Percentiles rank a stretch among this genome's conserved stretches.
phyloP scores from a whole-genome alignment of 2,113 vertebrate species.

The Nycticorax nycticorax region DNA sequence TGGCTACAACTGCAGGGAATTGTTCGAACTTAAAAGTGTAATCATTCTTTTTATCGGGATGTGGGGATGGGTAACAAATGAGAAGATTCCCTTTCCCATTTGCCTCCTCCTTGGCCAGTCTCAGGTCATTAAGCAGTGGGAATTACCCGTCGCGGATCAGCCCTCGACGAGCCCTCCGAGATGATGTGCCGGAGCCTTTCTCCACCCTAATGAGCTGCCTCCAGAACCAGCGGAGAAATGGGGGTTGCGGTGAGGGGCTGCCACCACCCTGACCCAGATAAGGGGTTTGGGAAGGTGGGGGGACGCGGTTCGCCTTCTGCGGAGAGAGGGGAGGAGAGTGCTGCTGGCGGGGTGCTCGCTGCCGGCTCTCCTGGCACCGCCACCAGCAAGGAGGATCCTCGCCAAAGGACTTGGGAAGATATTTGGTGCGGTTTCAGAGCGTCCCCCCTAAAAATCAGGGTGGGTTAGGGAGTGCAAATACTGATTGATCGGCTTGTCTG shows the following conservation, averaged over 20 bases:
- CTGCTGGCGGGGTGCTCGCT: neutral
- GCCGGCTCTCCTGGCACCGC: neutral
- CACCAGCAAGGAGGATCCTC: neutral
- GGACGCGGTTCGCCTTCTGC: neutral
- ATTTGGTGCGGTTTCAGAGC: neutral
- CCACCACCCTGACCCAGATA: slow-evolving; percentile 37
- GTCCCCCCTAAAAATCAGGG: neutral
- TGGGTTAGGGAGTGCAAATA: neutral
- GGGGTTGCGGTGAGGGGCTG: neutral
- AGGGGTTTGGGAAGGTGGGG: slow-evolving; percentile 2
- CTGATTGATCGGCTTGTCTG: neutral
- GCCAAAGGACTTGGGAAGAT: neutral
- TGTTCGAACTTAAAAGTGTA: slow-evolving; percentile 68
- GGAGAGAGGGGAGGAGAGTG: neutral
- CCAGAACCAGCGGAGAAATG: neutral
- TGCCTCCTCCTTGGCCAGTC: neutral
- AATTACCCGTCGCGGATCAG: slow-evolving; percentile 47
- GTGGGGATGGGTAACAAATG: slow-evolving; percentile 53
- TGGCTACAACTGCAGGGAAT: slow-evolving; percentile 69
- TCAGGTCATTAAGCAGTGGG: slow-evolving; percentile 66
- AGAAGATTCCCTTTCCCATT: slow-evolving; percentile 50
- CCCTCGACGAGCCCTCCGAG: neutral
- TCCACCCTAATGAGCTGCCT: slow-evolving; percentile 25
- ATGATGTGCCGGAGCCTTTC: neutral
- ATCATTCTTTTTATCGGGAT: slow-evolving; percentile 57